phyloP scores from a whole-genome alignment of 2,888 invertebrate genomes.

The Brenthis daphne region DNA sequence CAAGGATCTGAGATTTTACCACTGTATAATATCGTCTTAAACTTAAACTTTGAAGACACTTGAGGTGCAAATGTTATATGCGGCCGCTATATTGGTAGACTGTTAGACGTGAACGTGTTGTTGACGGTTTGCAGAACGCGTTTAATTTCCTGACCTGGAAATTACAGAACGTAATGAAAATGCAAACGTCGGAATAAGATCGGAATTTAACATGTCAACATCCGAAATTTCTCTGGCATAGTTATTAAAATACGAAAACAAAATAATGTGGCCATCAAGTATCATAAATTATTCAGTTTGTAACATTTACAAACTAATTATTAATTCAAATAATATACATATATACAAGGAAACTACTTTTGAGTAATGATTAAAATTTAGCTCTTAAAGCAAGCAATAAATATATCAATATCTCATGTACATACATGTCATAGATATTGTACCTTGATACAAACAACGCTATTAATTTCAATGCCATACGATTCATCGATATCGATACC shows the following conservation, averaged over 20 bases:
- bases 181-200: slow-evolving; percentile 53
- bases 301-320: neutral
- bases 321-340: no score
- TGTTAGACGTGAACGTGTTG: slow-evolving; percentile 34
- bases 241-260: neutral
- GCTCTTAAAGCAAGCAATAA: no score
- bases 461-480: no score
- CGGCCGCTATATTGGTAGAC: slow-evolving; percentile 12
- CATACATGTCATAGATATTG: no score
- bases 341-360: no score
- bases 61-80: slow-evolving; percentile 4
- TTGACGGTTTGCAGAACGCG: slow-evolving; percentile 50
- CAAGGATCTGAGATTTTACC: no score
- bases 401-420: no score
- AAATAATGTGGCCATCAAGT: neutral
- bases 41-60: slow-evolving; percentile 1
- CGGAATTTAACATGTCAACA: slow-evolving; percentile 47
- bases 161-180: slow-evolving; percentile 67
- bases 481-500: no score
- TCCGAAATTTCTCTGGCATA: slow-evolving; percentile 15
- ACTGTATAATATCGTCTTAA: neutral
- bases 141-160: slow-evolving; percentile 71
- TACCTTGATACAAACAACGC: no score
- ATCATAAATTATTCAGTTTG: neutral
- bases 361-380: no score